Percentiles rank a stretch among this genome's conserved stretches.
phyloP scores from a whole-genome alignment of 2,888 invertebrate genomes.

The Platycheirus rosarum region DNA sequence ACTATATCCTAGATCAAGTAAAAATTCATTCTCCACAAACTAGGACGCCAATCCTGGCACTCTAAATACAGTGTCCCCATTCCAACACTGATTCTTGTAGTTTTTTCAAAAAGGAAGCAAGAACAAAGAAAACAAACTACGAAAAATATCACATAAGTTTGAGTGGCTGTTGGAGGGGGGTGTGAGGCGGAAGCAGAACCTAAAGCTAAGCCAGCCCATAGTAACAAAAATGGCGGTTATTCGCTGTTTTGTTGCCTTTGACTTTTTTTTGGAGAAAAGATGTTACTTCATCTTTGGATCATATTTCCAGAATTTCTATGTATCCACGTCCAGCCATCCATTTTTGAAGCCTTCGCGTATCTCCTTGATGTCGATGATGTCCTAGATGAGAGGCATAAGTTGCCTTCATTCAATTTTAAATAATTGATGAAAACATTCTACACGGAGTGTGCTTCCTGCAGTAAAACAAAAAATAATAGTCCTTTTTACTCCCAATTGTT shows the following conservation, averaged over 20 bases:
- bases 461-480: neutral
- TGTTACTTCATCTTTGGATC: conserved; percentile 27
- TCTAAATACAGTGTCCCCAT: conserved; percentile 46
- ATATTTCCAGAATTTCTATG: neutral
- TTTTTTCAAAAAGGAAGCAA: conserved; percentile 34
- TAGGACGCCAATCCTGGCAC: conserved; percentile 66
- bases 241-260: conserved; percentile 46
- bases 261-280: conserved; percentile 30
- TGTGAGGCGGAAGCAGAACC: conserved; percentile 6
- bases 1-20: conserved; percentile 57
- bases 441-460: conserved; percentile 4
- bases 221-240: conserved; percentile 25
- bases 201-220: neutral
- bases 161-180: neutral
- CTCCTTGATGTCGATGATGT: conserved; percentile 20
- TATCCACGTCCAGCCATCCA: conserved; percentile 2
- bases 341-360: conserved; percentile 8
- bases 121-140: conserved; percentile 14
- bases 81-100: conserved; percentile 6
- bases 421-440: conserved; percentile 61
- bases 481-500: conserved; percentile 39
- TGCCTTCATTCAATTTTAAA: conserved; percentile 58
- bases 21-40: conserved; percentile 46
- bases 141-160: neutral
- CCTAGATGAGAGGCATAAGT: conserved; percentile 22